Base-by-base conservation (phyloP, 1,140 invertebrate genomes). In the Pogonognathellus flavescens region DNA sequence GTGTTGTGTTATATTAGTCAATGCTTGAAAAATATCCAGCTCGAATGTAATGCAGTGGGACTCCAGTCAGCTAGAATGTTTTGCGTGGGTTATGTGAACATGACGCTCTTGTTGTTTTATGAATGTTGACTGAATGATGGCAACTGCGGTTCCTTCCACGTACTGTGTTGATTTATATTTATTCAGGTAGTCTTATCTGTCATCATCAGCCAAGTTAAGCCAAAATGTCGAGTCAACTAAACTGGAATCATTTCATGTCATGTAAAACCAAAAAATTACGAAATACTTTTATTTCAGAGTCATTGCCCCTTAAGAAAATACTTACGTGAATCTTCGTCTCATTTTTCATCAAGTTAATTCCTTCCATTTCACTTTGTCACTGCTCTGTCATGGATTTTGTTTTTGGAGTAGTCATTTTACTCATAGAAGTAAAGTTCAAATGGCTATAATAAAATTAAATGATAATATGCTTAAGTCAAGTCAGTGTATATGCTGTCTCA, bases 131-230 rank as follows among this genome's bases (percentile, higher is more conserved):
- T 41, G 31, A 76, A 76, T 76, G 70, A 41, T 76, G 25, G 70
- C 41, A 66, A 66, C 70, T 41, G 70, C 70, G 70, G 70, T 76
- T 76, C 70, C 41, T 76, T 76, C 31, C 70, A n/a, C 49, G 70
- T 31, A n/a, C 14, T n/a, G 31, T n/a, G 70, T 76, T 76, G 70
- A 76, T 76, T 76, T 76, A 76, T 76, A 76, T 76, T 76, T 76
- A 76, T 76, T 76, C 70, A 76, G 70, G 70, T 76, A 76, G 70
- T 76, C 25, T 13, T 76, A 50, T 76, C 70, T 76, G 70, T 76
- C 70, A 76, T 76, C 70, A 76, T 76, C 70, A 76, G 70, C 49
- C 70, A 76, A 50, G 25, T 76, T 50, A 76, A 76, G 41, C 16
- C 25, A 50, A 66, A 66, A 66, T 25, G 62, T 66, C 62, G 62